These are phyloP conservation scores for Acropora tenuis DNA, from an alignment of 64 coral and sea anemone species.

Conservation along the genomic window DNA sequence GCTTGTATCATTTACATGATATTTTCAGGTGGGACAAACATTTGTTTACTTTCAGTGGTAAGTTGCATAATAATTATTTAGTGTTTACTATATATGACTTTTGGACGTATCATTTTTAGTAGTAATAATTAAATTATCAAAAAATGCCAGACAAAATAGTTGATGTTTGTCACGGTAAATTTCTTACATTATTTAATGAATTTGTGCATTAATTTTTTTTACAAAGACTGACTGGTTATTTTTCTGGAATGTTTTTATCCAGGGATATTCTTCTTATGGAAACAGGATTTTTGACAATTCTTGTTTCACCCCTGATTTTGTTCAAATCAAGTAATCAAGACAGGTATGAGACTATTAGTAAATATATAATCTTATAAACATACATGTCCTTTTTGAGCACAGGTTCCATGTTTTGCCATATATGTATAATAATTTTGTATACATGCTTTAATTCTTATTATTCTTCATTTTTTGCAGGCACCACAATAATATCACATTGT, in stretches of 20 bases:
- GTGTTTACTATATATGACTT: too few species aligned
- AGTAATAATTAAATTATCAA: too few species aligned
- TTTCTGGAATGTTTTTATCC: neutral
- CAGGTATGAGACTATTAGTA: conserved; percentile 22
- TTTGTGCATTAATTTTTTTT: too few species aligned
- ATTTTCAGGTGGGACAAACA: conserved; percentile 91
- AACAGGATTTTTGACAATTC: conserved; percentile 75
- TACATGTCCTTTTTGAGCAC: too few species aligned
- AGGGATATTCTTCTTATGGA: conserved; percentile 97
- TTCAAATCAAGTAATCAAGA: conserved; percentile 31
- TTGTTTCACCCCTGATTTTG: conserved; percentile 77
- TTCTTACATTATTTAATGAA: neutral
- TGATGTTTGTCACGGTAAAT: too few species aligned
- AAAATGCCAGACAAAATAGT: too few species aligned
- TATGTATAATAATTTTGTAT: too few species aligned
- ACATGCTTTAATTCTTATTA: neutral
- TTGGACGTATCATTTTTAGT: too few species aligned
- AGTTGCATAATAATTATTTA: neutral
- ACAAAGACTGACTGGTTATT: too few species aligned
- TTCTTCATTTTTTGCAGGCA: conserved; percentile 31
- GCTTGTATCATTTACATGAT: neutral
- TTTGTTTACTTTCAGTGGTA: conserved; percentile 98
- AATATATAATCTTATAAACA: too few species aligned
- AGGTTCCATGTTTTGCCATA: too few species aligned
- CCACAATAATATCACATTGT: conserved; percentile 69